phyloP scores from a whole-genome alignment of 1,140 invertebrate genomes.

The Drosophila ohnishii region DNA sequence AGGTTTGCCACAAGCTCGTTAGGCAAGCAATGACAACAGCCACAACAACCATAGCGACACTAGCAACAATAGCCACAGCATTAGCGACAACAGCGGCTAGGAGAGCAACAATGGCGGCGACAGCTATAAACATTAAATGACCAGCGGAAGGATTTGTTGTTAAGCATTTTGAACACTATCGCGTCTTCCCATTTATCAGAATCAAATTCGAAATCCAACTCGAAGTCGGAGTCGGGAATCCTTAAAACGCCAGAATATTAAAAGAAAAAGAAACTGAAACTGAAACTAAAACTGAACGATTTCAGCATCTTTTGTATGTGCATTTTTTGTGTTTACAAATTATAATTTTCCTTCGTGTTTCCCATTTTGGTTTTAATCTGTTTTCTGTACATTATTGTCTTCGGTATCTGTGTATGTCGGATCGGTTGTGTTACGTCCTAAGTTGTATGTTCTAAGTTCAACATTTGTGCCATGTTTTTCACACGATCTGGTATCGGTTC shows the following conservation, averaged over 20 bases:
- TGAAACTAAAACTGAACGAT: conserved; percentile 33
- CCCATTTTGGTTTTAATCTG: conserved; percentile 23
- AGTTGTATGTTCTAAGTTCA: conserved; percentile 55
- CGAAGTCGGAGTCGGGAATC: conserved; percentile 14
- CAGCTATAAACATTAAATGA: conserved; percentile 16
- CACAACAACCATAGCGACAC: conserved; percentile 44
- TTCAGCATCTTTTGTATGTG: conserved; percentile 40
- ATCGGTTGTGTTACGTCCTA: conserved; percentile 45
- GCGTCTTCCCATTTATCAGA: conserved; percentile 32
- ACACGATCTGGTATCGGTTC: conserved; percentile 40
- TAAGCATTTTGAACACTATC: conserved; percentile 13
- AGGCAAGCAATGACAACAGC: conserved; percentile 71
- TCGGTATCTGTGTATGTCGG: conserved; percentile 27
- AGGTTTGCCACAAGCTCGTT: conserved; percentile 65
- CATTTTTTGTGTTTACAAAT: conserved; percentile 30
- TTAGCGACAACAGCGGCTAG: conserved; percentile 20
- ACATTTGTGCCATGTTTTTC: conserved; percentile 64
- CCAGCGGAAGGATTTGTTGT: conserved; percentile 24
- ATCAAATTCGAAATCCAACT: conserved; percentile 7
- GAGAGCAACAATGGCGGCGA: conserved; percentile 21
- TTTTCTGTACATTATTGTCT: conserved; percentile 42
- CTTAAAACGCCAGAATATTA: conserved; percentile 15
- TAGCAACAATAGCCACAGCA: conserved; percentile 20
- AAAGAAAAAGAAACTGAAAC: conserved; percentile 29
- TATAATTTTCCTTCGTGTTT: conserved; percentile 13